These are phyloP conservation scores for Nerophis lumbriciformis DNA, from an alignment of 2,113 vertebrate species.

Conservation along the genomic window DNA sequence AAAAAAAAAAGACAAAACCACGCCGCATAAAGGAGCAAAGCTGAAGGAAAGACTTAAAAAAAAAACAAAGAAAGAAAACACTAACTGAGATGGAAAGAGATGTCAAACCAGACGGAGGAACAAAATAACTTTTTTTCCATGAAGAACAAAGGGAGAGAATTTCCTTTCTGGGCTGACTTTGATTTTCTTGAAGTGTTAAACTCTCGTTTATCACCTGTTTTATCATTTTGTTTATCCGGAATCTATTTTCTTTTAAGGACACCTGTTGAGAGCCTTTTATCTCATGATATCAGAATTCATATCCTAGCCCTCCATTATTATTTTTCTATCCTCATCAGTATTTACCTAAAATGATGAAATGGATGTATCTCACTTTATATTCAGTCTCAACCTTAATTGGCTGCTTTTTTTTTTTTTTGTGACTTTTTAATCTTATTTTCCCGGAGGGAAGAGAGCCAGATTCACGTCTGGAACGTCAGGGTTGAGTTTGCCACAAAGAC, in stretches of 20 bases:
- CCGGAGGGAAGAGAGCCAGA: conserved; percentile 57
- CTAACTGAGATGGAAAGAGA: conserved; percentile 26
- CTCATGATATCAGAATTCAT: conserved; percentile 59
- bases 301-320: conserved; percentile 57
- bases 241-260: conserved; percentile 29
- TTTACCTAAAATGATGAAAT: conserved; percentile 64
- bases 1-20: conserved; percentile 29
- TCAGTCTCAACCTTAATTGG: conserved; percentile 42
- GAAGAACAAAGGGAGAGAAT: conserved; percentile 53
- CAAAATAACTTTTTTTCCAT: conserved; percentile 46
- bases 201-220: conserved; percentile 48
- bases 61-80: conserved; percentile 1
- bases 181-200: conserved; percentile 52
- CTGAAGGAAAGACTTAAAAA: conserved; percentile 15
- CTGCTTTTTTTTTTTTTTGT: conserved; percentile 33
- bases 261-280: conserved; percentile 40
- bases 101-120: conserved; percentile 33
- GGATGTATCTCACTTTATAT: conserved; percentile 60
- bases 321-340: conserved; percentile 64
- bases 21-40: conserved; percentile 40
- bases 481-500: conserved; percentile 74
- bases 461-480: conserved; percentile 64
- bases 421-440: conserved; percentile 30
- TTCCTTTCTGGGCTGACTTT: conserved; percentile 57
- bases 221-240: conserved; percentile 26